A percentile compares a stretch with the other conserved stretches of the same genome.
phyloP scores from a whole-genome alignment of 2,797 vertebrate genomes.

The Furcifer pardalis region DNA sequence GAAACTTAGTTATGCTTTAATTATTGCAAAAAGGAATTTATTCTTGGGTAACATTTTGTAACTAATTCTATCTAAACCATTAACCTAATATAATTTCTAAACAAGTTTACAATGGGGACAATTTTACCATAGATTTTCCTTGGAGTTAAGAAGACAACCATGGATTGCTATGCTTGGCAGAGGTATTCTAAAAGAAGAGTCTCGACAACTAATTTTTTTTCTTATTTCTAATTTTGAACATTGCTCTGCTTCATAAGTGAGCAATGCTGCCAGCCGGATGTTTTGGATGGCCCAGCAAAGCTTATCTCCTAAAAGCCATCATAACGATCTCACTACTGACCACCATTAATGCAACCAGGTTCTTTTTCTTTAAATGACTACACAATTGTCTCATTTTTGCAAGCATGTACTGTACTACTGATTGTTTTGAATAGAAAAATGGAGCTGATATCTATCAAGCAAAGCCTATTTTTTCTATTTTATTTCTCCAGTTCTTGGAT shows the following conservation, averaged over 20 bases:
- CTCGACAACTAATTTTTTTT: no score
- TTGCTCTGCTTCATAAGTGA: not conserved
- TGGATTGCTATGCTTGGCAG: no score
- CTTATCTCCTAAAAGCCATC: not conserved
- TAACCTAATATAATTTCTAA: no score
- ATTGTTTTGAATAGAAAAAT: not conserved
- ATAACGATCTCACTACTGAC: not conserved
- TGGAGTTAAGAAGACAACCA: not conserved
- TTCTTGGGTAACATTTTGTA: no score
- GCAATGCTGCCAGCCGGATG: not conserved
- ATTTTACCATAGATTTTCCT: slow-evolving; percentile 15
- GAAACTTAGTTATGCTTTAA: no score
- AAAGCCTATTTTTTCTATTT: not conserved
- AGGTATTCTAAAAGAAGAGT: no score
- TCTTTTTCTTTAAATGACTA: not conserved
- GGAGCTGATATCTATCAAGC: not conserved
- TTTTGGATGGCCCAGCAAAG: not conserved
- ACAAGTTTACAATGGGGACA: not conserved
- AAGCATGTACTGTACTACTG: not conserved
- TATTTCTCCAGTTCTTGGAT: slow-evolving; percentile 16
- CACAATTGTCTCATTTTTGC: slow-evolving; percentile 17
- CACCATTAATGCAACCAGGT: not conserved
- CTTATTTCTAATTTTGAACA: no score
- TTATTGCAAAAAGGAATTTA: no score
- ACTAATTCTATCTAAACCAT: no score